Evolutionary conservation across 2,113 vertebrate genomes (phyloP), one percentile per base, ranked within the genome.

Genomic region (Mesembrinibis cayennensis): DNA sequence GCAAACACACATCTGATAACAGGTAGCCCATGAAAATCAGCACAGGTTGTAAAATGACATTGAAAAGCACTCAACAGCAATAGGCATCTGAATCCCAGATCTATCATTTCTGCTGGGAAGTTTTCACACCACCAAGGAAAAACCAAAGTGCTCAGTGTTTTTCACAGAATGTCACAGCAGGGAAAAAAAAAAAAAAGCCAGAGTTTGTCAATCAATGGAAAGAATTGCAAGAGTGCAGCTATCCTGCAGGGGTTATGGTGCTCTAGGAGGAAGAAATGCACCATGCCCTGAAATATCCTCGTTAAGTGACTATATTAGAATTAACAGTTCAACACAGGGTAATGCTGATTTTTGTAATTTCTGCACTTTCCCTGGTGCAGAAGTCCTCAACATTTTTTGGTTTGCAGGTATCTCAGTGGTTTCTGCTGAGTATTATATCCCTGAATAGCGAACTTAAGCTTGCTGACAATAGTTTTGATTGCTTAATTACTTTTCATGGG

Each of bases 401-500:
- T 73, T 90, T 72, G 34, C n/a, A 73, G 84, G 66, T 86, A 72
- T 42, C 65, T 95, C 12, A 1, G 23, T 8, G 4, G 65, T 96
- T 94, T 87, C 78, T 91, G 81, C 84, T 61, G 93, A 95, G 52
- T 18, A 17, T 89, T 15, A 42, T 61, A 36, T 82, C 78, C 47
- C 36, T 40, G 20, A 94, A 44, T 3, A 90, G 34, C 74, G 58
- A 84, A 56, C 34, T 72, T 72, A 32, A 91, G 70, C 82, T 79
- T 6, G 7, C 70, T 88, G 84, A 88, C 82, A 93, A 77, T 18
- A 30, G 58, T 21, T 91, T 61, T 95, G 82, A 87, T 90, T 94
- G 91, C 90, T 95, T 96, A 97, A 94, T 96, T 94, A 79, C 62
- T 96, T 93, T 93, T 49, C 95, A 61, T 1, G 25, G 53, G 21